These are phyloP conservation scores for Turritopsis dohrnii DNA, from an alignment of 30 jellyfish, hydroid and myxozoan genomes.

Conservation along the genomic window DNA sequence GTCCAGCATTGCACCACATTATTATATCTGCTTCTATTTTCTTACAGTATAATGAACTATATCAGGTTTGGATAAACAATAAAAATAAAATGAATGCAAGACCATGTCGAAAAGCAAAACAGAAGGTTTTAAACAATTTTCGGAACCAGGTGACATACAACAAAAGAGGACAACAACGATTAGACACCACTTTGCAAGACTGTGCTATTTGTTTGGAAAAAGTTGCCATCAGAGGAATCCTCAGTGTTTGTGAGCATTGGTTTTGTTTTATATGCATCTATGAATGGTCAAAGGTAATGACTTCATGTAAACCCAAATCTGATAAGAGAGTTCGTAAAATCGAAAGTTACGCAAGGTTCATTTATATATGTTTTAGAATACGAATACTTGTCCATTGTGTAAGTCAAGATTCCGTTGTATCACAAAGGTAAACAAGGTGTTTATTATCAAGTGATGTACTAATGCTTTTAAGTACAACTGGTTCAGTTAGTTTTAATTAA, in stretches of 20 bases:
- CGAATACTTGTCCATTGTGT: slow-evolving; percentile 63
- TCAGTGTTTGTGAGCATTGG: slow-evolving; percentile 54
- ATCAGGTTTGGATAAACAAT: too few species aligned
- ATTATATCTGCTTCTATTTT: too few species aligned
- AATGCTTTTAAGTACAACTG: not conserved
- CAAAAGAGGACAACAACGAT: not conserved
- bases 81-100: not conserved
- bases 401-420: slow-evolving; percentile 50
- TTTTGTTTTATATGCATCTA: slow-evolving; percentile 42
- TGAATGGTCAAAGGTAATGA: slow-evolving; percentile 55
- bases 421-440: slow-evolving; percentile 41
- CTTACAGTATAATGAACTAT: too few species aligned
- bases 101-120: slow-evolving; percentile 9
- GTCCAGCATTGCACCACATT: too few species aligned
- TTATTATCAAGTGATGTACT: too few species aligned
- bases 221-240: slow-evolving; percentile 33
- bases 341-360: too few species aligned
- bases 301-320: not conserved
- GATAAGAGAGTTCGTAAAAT: too few species aligned
- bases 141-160: too few species aligned
- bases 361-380: slow-evolving; percentile 36
- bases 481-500: slow-evolving; percentile 1
- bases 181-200: not conserved
- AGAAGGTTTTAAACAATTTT: not conserved
- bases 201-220: slow-evolving; percentile 47